Evolutionary conservation across 2,113 vertebrate species (phyloP).

Genomic region (Cardinalis cardinalis): DNA sequence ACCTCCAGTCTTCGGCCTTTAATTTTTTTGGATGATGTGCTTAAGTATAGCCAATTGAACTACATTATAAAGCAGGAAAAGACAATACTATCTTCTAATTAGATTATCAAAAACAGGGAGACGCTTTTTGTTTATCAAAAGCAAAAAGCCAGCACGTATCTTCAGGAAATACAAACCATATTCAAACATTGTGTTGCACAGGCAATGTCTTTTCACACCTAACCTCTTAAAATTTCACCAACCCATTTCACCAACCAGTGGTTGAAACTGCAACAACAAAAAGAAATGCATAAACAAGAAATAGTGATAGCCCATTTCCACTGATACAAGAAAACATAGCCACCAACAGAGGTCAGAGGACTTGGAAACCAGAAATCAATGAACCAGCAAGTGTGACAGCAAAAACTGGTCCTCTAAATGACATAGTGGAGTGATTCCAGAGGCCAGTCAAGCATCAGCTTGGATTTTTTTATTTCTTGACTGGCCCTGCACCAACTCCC

Average conservation of each 20-base stretch:
- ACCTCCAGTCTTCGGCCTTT: neutral
- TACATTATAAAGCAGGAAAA: neutral
- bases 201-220: neutral
- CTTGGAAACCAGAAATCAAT: neutral
- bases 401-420: neutral
- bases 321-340: neutral
- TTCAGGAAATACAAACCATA: neutral
- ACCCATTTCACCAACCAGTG: neutral
- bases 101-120: neutral
- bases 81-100: neutral
- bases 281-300: neutral
- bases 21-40: neutral
- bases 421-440: neutral
- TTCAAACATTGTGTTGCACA: neutral
- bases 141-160: rapidly evolving
- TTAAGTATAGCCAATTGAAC: neutral
- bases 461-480: neutral
- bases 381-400: neutral
- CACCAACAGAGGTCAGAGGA: neutral
- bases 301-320: neutral
- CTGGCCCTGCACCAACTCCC: neutral
- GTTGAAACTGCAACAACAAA: neutral
- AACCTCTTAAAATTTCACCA: neutral
- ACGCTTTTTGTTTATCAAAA: neutral
- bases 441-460: neutral